A percentile compares a stretch with the other conserved stretches of the same genome.
Conservation (phyloP, 2,888 invertebrate species). For the Glyphotaelius pellucidus region DNA sequence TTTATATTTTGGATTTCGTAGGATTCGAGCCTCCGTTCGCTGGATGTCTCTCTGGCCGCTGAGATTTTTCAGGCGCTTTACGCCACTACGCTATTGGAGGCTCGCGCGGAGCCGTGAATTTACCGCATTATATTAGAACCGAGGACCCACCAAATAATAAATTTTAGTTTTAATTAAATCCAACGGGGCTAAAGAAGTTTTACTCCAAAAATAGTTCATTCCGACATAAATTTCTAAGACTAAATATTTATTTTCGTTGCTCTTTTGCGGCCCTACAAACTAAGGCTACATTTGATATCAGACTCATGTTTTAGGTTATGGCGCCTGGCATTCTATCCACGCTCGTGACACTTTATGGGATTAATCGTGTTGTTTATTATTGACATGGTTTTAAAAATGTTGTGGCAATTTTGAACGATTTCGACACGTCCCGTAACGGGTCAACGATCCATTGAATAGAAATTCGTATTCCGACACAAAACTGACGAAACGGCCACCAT, state of each 20-base stretch:
- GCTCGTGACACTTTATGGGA: not conserved
- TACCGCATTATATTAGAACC: no score
- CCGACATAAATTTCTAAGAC: not conserved
- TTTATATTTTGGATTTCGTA: no score
- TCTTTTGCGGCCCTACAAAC: not conserved
- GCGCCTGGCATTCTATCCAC: not conserved
- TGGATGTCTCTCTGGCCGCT: no score
- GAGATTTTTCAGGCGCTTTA: no score
- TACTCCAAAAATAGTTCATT: no score
- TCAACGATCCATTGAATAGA: conserved; percentile 21
- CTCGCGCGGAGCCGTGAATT: no score
- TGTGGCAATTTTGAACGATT: not conserved
- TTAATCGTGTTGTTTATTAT: not conserved
- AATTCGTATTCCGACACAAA: conserved; percentile 30
- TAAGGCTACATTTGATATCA: not conserved
- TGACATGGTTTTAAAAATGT: not conserved
- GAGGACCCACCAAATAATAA: no score
- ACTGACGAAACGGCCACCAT: conserved; percentile 16
- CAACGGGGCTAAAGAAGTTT: no score
- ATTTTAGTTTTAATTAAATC: no score
- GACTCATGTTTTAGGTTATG: not conserved
- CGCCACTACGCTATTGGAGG: no score
- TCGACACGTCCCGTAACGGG: conserved; percentile 15
- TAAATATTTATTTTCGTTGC: not conserved
- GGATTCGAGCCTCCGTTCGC: no score